phyloP scores from a whole-genome alignment of 37 sponge, comb jelly and placozoan genomes.

The Chondrilla cf. caribensis region DNA sequence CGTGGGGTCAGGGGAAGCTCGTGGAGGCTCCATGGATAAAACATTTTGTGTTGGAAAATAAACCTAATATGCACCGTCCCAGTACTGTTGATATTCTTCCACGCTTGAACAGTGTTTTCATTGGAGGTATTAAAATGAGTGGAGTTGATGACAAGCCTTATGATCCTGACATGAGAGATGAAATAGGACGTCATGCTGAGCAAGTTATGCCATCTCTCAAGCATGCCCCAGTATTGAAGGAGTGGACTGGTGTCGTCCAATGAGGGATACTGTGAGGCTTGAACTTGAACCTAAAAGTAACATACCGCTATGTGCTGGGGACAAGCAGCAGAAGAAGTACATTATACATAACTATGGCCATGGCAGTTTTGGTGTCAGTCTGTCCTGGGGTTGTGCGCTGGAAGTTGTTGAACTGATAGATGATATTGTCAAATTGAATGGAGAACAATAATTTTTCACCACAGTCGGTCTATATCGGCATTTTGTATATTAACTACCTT shows the following conservation, averaged over 20 bases:
- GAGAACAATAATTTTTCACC: too few species aligned
- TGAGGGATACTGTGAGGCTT: slow-evolving; percentile 31
- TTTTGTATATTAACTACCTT: too few species aligned
- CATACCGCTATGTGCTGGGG: too few species aligned
- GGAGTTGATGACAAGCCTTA: not conserved
- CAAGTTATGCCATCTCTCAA: slow-evolving; percentile 10
- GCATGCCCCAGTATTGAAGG: slow-evolving; percentile 24
- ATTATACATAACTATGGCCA: slow-evolving; percentile 62
- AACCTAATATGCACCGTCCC: not conserved
- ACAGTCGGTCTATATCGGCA: too few species aligned
- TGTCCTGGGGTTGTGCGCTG: slow-evolving; percentile 52
- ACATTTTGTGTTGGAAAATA: not conserved
- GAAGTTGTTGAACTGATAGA: slow-evolving; percentile 27
- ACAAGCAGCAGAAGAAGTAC: not conserved
- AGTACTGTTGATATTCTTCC: slow-evolving; percentile 23
- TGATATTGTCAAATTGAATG: too few species aligned
- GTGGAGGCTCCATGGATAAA: slow-evolving; percentile 46
- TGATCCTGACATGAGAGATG: not conserved
- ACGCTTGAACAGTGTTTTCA: not conserved
- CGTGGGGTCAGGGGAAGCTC: slow-evolving; percentile 29
- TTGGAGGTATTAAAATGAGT: slow-evolving; percentile 28
- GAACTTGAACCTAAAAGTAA: not conserved
- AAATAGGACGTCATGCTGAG: slow-evolving; percentile 3
- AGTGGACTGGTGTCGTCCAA: slow-evolving; percentile 47
- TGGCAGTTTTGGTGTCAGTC: slow-evolving; percentile 30